Conservation (phyloP, 2,797 vertebrate genomes). For the Micrastur ruficollis region DNA sequence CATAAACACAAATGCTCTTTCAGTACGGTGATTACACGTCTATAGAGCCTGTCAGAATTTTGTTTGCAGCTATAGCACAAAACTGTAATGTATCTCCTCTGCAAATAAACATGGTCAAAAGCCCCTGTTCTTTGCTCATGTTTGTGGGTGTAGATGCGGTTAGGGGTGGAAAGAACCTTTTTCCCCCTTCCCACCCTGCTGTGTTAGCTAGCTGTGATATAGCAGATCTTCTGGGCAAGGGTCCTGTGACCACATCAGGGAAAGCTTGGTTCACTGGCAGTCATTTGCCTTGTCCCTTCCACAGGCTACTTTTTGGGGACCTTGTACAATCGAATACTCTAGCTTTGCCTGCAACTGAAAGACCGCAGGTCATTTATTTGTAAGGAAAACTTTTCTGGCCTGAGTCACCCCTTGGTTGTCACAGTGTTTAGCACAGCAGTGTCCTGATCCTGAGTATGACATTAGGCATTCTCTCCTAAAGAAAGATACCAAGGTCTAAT, state of each 20-base stretch:
- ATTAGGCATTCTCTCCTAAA: background rate
- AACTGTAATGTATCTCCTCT: background rate
- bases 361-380: background rate
- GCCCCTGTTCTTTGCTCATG: background rate
- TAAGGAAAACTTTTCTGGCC: background rate
- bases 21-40: background rate
- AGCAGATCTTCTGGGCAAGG: background rate
- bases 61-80: background rate
- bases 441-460: background rate
- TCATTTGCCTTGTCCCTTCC: background rate
- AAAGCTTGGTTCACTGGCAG: background rate
- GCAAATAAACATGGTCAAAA: background rate
- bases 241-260: fast-evolving
- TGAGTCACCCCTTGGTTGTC: background rate
- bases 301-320: background rate
- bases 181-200: background rate
- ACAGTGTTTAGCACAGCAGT: background rate
- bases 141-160: background rate
- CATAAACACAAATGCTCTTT: background rate
- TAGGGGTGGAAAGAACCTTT: background rate
- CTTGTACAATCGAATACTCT: background rate
- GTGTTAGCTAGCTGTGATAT: background rate
- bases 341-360: background rate
- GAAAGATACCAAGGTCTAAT: background rate
- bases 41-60: background rate